These are phyloP conservation scores for Morelia viridis DNA, from an alignment of 2,797 vertebrate species.

Conservation along the genomic window DNA sequence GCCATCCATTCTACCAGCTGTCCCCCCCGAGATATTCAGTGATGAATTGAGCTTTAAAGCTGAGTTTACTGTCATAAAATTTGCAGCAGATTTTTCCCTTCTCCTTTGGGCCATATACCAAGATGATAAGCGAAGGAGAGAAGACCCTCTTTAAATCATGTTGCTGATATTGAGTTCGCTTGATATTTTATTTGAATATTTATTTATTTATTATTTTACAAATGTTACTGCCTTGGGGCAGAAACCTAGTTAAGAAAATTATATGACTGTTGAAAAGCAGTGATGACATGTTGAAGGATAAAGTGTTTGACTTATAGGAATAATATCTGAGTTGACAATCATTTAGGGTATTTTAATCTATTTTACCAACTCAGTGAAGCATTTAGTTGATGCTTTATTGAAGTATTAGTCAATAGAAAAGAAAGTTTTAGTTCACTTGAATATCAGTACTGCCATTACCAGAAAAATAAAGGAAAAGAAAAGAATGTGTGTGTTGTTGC, in stretches of 20 bases:
- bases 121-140: not conserved
- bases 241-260: not conserved
- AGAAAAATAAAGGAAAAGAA: not conserved
- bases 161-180: not conserved
- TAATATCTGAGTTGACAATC: not conserved
- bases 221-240: not conserved
- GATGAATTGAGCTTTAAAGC: not conserved
- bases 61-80: not conserved
- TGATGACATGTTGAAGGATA: not conserved
- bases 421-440: not conserved
- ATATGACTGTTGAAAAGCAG: not conserved
- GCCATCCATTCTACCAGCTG: slow-evolving; percentile 51
- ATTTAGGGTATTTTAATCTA: not conserved
- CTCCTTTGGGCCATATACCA: not conserved
- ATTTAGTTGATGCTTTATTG: not conserved
- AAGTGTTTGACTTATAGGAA: not conserved
- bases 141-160: not conserved
- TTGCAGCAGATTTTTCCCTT: not conserved
- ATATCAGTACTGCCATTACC: not conserved
- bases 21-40: slow-evolving; percentile 3
- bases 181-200: not conserved
- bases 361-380: not conserved
- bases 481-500: not conserved
- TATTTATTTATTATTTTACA: not conserved
- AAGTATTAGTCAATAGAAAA: not conserved